Percentiles rank a stretch among this genome's conserved stretches.
Conservation (phyloP, 2,113 vertebrate genomes). For the Toxotes jaculatrix region DNA sequence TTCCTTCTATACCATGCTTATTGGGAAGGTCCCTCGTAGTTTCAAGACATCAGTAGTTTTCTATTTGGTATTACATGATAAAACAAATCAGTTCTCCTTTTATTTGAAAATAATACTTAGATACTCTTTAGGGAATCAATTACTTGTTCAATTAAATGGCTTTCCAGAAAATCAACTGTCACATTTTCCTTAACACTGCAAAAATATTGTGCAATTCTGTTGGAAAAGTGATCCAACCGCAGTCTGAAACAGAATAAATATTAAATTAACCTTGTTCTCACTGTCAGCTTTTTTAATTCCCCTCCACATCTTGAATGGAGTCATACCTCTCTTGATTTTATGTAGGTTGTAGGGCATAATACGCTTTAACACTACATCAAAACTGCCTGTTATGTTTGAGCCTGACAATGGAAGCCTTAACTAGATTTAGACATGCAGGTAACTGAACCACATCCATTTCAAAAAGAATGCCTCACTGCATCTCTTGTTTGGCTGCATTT, state of each 20-base stretch:
- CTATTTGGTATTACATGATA: neutral
- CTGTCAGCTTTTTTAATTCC: constrained; percentile 68
- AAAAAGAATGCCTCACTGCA: constrained; percentile 92
- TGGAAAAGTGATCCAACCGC: constrained; percentile 23
- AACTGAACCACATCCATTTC: constrained; percentile 92
- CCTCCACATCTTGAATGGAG: constrained; percentile 67
- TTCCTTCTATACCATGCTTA: neutral
- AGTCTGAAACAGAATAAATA: constrained; percentile 63
- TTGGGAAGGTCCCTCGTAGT: neutral
- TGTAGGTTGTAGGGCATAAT: constrained; percentile 77
- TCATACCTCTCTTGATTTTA: constrained; percentile 71
- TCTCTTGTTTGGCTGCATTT: constrained; percentile 96
- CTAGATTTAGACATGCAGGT: constrained; percentile 92
- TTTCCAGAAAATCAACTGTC: neutral
- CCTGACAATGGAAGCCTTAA: constrained; percentile 93
- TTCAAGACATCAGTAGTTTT: neutral
- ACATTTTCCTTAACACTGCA: constrained; percentile 10
- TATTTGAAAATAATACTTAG: neutral
- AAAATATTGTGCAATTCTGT: constrained; percentile 31
- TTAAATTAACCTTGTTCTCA: constrained; percentile 75
- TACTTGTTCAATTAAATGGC: constrained; percentile 16
- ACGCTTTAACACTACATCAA: constrained; percentile 85
- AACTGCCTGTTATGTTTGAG: constrained; percentile 89
- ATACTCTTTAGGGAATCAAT: constrained; percentile 5
- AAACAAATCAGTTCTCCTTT: constrained; percentile 12